Conservation (phyloP, 2,797 vertebrate genomes). For the Strix occidentalis region DNA sequence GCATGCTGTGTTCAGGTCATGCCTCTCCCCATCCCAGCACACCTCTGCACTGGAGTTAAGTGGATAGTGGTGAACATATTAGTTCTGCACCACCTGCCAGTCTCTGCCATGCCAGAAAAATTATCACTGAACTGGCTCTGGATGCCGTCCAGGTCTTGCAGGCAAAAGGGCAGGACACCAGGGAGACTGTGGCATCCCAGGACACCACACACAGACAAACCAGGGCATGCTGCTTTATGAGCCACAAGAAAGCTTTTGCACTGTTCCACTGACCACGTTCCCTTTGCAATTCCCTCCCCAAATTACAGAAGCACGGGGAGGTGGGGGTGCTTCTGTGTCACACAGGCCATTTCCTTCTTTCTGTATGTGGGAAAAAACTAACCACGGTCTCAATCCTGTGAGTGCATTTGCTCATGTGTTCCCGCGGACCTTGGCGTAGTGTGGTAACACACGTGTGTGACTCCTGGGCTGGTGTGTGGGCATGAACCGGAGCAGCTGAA, state of each 20-base stretch:
- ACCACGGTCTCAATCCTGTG: rapidly evolving
- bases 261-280: not conserved
- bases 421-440: rapidly evolving
- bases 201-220: not conserved
- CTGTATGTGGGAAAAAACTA: rapidly evolving
- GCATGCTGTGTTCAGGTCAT: not conserved
- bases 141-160: not conserved
- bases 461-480: not conserved
- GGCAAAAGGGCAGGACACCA: not conserved
- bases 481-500: not conserved
- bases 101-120: not conserved
- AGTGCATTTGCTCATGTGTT: not conserved
- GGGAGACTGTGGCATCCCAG: not conserved
- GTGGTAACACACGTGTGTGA: rapidly evolving
- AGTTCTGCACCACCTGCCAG: not conserved
- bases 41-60: not conserved
- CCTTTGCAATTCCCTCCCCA: not conserved
- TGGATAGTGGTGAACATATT: not conserved
- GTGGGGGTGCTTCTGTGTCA: rapidly evolving
- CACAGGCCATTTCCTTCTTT: not conserved
- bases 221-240: not conserved
- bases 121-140: not conserved
- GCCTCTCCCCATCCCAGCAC: not conserved
- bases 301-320: not conserved
- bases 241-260: not conserved